Base-by-base conservation (phyloP, 1,140 invertebrate species). In the Luehdorfia chinensis region DNA sequence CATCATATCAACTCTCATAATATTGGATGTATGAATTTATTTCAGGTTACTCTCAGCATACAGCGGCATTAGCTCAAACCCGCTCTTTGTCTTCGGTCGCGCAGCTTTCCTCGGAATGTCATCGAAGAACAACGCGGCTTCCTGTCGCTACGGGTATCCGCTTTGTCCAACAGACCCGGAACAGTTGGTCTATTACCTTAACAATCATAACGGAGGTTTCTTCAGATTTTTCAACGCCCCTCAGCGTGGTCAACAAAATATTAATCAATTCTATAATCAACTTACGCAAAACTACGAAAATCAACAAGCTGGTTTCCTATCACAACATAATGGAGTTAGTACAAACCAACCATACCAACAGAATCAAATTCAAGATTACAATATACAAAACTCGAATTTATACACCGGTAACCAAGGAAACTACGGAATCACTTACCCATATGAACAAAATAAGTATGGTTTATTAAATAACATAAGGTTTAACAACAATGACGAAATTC, bases 181-280 rank as follows among this genome's bases (percentile, higher is more conserved):
- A 48, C 89, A 91, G 60, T 84, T 95, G 5, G 88, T 95, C 18
- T 84, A 93, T 68, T 95, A 95, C 70, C 84, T 95, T 32, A 95
- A 96, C 79, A 96, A 95, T 77, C 90, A 96, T 68, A 94, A 94
- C 47, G 94, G 94, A 27, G 94, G 94, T 5, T 94, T 95, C 71
- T 95, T 95, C 70, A 89, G 93, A 44, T 93, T 93, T 62, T 95
- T 95, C 66, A 91, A 89, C 47, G 87, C 88, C 14, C 67, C 81
- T 31, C 59, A 66, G 31, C 47, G 33, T 15, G 56, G 55, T 0
- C 56, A 66, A 34, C 69, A 76, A 28, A 66, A 69, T 34, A 16
- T 81, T 3, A 58, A 79, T 43, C 80, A 84, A 44, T 74, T 84
- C 16, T 80, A 78, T 14, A 65, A 76, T 45, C 69, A 77, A 16